Evolutionary conservation across 2,797 vertebrate genomes (phyloP).

Genomic region (Lates japonicus): DNA sequence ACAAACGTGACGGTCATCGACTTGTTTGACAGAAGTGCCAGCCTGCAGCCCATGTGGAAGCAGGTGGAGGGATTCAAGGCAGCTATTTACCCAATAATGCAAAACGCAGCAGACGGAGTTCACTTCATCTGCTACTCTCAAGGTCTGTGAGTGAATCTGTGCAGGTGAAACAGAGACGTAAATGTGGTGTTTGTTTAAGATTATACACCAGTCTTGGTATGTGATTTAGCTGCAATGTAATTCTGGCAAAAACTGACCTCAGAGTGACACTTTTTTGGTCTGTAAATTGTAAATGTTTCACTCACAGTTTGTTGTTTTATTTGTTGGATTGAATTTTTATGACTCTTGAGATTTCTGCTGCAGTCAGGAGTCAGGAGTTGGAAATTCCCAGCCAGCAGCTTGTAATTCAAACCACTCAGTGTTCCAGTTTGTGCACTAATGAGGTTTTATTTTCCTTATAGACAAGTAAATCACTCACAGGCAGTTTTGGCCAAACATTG

Average conservation of each 20-base stretch:
- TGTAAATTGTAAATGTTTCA: neutral
- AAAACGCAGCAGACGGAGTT: constrained; percentile 90
- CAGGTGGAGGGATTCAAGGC: constrained; percentile 93
- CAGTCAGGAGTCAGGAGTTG: constrained; percentile 4
- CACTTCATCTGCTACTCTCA: constrained; percentile 95
- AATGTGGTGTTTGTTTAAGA: constrained; percentile 32
- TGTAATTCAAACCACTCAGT: neutral
- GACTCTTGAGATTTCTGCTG: constrained; percentile 15
- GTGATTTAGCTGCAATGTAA: neutral
- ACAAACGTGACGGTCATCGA: constrained; percentile 92
- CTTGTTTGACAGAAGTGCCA: constrained; percentile 90
- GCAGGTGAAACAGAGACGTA: neutral
- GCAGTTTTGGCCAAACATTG: neutral
- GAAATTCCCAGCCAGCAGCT: constrained; percentile 14
- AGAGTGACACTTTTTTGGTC: neutral
- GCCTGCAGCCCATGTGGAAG: constrained; percentile 92
- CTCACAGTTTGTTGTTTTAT: neutral
- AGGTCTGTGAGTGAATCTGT: constrained; percentile 77
- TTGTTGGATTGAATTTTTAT: neutral
- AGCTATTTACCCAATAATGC: constrained; percentile 92
- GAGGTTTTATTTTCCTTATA: neutral
- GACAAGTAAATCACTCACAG: neutral
- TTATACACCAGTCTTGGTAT: constrained; percentile 10
- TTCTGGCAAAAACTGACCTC: neutral
- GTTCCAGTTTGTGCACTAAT: neutral